Evolutionary conservation across 2,888 invertebrate species (phyloP), one percentile per base, ranked within the genome.

Genomic region (Agriopis aurantiaria): DNA sequence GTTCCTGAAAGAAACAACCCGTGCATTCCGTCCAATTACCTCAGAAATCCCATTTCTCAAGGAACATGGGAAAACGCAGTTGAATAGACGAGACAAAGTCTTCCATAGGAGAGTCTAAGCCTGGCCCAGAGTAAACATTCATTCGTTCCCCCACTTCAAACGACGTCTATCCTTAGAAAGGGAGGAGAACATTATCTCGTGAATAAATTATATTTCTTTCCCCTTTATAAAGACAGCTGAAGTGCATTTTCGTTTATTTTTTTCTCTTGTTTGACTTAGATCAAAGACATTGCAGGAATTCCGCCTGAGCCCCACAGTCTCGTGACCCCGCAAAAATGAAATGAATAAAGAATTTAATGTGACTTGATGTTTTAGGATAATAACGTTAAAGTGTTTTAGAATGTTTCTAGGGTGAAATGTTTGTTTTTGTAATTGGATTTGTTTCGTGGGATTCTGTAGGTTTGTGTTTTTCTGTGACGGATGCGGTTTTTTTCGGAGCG

Each of bases 171-270:
- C 87, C 86, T 88, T 73, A 86, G 9, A 88, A 90, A 91, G 90
- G 90, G 89, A 71, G 88, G 88, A 93, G 93, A 91, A 93, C 93
- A 94, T 93, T 94, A 93, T 94, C 93, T 92, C 90, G 87, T 94
- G 93, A 94, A 94, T 94, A 94, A 94, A 93, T 94, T 93, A 94
- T 93, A 92, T 92, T 92, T 90, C 33, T 88, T 88, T 89, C 86
- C 91, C 91, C 89, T 91, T 92, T 91, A 93, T 93, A 90, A 93
- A 93, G 93, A 93, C 92, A 89, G 89, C 85, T 91, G 88, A 89
- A 93, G 92, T 94, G 93, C 93, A 92, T 93, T 94, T 93, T 90
- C 88, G 89, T 89, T 87, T 90, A 87, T 88, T 90, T 92, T 91
- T 89, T 87, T 88, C 33, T 85, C 85, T 88, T 88, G 86, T 89